phyloP scores from a whole-genome alignment of 2,113 vertebrate genomes.

The Lasiurus cinereus region DNA sequence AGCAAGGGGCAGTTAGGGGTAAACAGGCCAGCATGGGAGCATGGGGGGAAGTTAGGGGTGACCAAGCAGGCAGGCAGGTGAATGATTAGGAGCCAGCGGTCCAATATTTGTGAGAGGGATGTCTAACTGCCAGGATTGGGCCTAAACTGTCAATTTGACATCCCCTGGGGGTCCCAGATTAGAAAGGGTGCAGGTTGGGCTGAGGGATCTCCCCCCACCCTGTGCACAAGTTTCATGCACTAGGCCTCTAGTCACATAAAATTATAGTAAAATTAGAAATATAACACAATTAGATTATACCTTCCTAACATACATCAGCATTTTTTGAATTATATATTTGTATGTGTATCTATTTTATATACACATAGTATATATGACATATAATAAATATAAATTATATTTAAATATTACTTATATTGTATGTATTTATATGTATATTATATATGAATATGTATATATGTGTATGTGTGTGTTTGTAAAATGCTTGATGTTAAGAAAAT shows the following conservation, averaged over 20 bases:
- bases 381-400: not conserved
- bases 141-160: no score
- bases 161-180: no score
- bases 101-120: no score
- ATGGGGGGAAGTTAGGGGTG: no score
- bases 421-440: not conserved
- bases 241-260: not conserved
- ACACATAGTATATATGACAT: not conserved
- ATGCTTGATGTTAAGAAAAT: not conserved
- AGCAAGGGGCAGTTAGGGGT: no score
- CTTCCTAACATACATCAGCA: not conserved
- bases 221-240: no score
- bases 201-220: no score
- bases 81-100: no score
- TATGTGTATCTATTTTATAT: not conserved
- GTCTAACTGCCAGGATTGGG: no score
- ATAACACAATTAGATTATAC: not conserved
- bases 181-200: no score
- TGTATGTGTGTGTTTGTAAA: not conserved
- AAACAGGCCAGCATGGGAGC: no score
- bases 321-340: not conserved
- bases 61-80: no score
- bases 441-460: not conserved
- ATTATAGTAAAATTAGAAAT: not conserved
- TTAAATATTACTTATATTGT: not conserved